Base-by-base conservation (phyloP, 2,888 invertebrate species). In the Idaea dimidiata region DNA sequence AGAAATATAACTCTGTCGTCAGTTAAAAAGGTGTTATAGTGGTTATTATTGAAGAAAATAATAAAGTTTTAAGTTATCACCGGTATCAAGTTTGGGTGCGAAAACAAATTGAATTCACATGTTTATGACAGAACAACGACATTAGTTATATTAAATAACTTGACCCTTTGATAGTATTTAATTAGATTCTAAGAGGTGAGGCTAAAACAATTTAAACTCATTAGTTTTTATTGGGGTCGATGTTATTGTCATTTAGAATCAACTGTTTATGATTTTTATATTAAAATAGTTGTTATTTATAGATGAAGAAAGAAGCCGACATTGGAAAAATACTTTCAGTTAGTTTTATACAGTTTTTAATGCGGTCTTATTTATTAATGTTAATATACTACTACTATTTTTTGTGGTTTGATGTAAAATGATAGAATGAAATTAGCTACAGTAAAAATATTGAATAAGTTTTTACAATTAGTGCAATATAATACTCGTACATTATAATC, bases 51-150 rank as follows among this genome's bases (percentile, higher is more conserved):
- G 55, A 62, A 68, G 32, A 65, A 17, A 24, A 61, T 65, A 66
- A 72, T 80, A 75, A 78, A 76, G 72, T 67, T 43, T 43, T 43
- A 43, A 43, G 43, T 43, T 43, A 43, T 43, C 43, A 10, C 43
- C 43, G 8, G 43, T 43, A 43, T 43, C 43, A 43, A 8, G 32
- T 32, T 32, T 32, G 32, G 32, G 32, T 43, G 43, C 67, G 59
- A 66, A 57, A 62, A 63, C 68, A 67, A 70, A 67, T 66, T 64
- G 17, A 62, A 66, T 61, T 62, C 63, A 63, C 61, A 60, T 64
- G 67, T 75, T 78, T 75, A 75, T 69, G 65, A 66, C 18, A 61
- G 62, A 70, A 69, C 62, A 74, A 70, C 69, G 65, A 56, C 72
- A 70, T 71, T 74, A 73, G 73, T 76, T 73, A 70, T 67, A 65